Evolutionary conservation across 2,113 vertebrate genomes (phyloP).

Genomic region (Paramormyrops kingsleyae): DNA sequence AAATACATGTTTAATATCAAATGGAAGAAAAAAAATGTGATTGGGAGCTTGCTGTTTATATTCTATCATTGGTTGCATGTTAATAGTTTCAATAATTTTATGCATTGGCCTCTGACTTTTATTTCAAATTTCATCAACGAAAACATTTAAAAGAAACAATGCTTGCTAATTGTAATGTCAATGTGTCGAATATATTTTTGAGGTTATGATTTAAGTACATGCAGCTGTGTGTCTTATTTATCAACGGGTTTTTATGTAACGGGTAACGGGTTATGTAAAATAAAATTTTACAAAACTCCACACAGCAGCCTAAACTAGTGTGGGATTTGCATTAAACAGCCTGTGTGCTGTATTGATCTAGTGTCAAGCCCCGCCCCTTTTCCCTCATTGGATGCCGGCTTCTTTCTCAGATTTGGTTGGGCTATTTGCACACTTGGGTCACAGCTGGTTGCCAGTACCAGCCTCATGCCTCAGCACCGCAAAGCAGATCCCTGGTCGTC

Average conservation of each 20-base stretch:
- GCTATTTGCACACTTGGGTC: neutral
- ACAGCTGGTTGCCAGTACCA: neutral
- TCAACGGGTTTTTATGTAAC: neutral
- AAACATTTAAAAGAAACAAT: slow-evolving; percentile 1
- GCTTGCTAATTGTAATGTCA: neutral
- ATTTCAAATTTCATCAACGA: neutral
- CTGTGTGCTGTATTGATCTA: neutral
- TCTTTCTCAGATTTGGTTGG: neutral
- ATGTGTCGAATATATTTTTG: neutral
- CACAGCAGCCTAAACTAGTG: neutral
- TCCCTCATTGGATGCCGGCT: neutral
- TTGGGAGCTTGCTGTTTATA: neutral
- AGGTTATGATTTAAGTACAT: neutral
- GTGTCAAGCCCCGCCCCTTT: neutral
- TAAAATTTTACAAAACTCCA: neutral
- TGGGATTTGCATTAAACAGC: neutral
- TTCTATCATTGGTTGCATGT: neutral
- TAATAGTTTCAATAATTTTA: neutral
- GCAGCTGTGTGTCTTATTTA: neutral
- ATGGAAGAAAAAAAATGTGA: neutral
- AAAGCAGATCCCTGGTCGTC: neutral
- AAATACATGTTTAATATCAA: neutral
- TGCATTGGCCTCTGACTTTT: neutral
- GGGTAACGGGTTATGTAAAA: no score
- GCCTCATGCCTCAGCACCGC: neutral